Evolutionary conservation across 92 coral and sea anemone species (phyloP).

Genomic region (Porites evermanni): DNA sequence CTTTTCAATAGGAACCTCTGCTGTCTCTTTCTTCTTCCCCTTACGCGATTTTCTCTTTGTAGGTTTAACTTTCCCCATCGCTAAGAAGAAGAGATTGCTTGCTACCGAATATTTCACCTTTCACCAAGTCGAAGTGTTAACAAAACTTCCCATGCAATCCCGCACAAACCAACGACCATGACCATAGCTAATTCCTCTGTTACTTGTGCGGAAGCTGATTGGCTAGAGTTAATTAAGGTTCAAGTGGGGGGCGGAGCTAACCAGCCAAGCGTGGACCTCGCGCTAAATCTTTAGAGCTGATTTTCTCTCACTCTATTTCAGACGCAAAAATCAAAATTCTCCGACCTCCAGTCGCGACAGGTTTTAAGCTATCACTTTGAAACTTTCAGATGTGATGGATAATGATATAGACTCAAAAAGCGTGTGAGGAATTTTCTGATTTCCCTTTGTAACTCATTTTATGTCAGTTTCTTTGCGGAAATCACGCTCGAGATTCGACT

Average conservation of each 20-base stretch:
- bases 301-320: constrained; percentile 12
- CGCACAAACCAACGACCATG: no score
- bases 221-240: constrained; percentile 18
- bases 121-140: constrained; percentile 3
- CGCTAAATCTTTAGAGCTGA: constrained; percentile 19
- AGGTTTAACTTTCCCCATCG: constrained; percentile 7
- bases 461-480: no score
- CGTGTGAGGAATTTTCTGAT: no score
- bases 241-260: constrained; percentile 24
- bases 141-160: not conserved
- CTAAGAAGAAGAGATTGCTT: constrained; percentile 6
- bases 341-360: no score
- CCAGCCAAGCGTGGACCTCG: constrained; percentile 8
- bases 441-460: no score
- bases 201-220: constrained; percentile 17
- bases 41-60: constrained; percentile 5
- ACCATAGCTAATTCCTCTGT: no score
- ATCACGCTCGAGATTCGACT: no score
- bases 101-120: constrained; percentile 6
- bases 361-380: no score
- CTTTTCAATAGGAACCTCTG: constrained; percentile 1
- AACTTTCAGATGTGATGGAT: no score
- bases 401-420: no score
- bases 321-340: constrained; percentile 12
- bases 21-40: constrained; percentile 3